Percentiles rank a stretch among this genome's conserved stretches.
Conservation (phyloP, 2,888 invertebrate genomes). For the Hybos culiciformis region DNA sequence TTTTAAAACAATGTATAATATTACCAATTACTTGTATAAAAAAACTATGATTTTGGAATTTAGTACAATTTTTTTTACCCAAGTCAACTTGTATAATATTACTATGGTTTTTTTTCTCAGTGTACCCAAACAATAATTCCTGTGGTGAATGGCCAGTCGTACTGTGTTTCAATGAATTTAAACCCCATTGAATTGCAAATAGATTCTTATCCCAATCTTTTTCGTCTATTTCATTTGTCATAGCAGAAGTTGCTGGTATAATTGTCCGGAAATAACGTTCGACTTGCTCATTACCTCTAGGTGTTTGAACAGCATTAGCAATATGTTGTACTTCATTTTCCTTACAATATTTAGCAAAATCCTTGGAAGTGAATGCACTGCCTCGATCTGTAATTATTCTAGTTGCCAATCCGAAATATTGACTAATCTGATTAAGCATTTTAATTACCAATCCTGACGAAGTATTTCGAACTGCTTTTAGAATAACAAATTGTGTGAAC, state of each 20-base stretch:
- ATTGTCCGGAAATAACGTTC: slow-evolving; percentile 13
- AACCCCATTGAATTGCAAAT: slow-evolving; percentile 6
- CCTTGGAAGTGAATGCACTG: slow-evolving; percentile 14
- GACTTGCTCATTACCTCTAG: slow-evolving; percentile 15
- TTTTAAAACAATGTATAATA: too few relatives aligned
- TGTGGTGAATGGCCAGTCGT: slow-evolving; percentile 5
- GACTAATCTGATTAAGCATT: slow-evolving; percentile 8
- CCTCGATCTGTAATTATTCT: slow-evolving; percentile 14
- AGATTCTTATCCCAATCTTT: slow-evolving; percentile 8
- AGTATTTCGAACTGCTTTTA: slow-evolving; percentile 5
- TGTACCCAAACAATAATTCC: slow-evolving; percentile 8
- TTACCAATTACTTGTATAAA: too few relatives aligned
- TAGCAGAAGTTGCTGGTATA: slow-evolving; percentile 3
- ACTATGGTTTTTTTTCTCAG: slow-evolving; percentile 1
- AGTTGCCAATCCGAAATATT: slow-evolving; percentile 12
- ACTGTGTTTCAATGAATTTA: slow-evolving; percentile 3
- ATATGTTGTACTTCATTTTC: slow-evolving; percentile 11
- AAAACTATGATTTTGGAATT: too few relatives aligned
- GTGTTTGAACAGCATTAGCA: slow-evolving; percentile 10
- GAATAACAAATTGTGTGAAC: slow-evolving; percentile 10
- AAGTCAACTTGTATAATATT: too few relatives aligned
- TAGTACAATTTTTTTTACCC: too few relatives aligned
- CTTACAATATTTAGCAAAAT: slow-evolving; percentile 12
- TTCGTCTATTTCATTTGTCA: slow-evolving; percentile 6
- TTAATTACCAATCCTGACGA: slow-evolving; percentile 3